Conservation (phyloP, 2,888 invertebrate species). For the Eulithis testata region DNA sequence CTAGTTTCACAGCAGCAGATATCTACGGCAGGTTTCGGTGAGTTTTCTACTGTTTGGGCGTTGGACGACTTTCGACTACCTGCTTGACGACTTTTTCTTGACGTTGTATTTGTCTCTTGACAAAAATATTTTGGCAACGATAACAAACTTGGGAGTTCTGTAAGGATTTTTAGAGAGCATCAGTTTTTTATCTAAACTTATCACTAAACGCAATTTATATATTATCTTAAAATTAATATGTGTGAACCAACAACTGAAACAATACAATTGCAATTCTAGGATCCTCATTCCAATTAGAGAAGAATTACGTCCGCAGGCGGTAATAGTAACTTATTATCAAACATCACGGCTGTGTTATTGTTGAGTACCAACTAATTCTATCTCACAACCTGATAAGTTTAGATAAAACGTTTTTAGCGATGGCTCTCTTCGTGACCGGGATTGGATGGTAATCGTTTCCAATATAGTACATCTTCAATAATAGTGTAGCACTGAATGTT, state of each 20-base stretch:
- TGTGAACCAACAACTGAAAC: slow-evolving; percentile 21
- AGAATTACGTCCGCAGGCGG: slow-evolving; percentile 33
- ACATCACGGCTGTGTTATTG: too few species aligned
- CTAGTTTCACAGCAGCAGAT: slow-evolving; percentile 3
- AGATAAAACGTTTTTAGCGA: slow-evolving; percentile 9
- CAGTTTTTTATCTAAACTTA: slow-evolving; percentile 27
- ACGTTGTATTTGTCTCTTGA: slow-evolving; percentile 7
- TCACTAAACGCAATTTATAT: slow-evolving; percentile 9
- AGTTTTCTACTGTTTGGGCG: slow-evolving; percentile 15
- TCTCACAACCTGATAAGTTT: slow-evolving; percentile 19
- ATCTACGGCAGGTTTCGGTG: slow-evolving; percentile 15
- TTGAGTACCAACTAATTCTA: background rate
- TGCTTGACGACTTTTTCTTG: slow-evolving; percentile 4
- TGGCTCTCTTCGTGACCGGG: slow-evolving; percentile 13
- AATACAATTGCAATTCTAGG: slow-evolving; percentile 23
- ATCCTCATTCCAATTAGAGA: slow-evolving; percentile 16
- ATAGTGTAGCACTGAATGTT: slow-evolving; percentile 53
- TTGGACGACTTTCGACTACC: slow-evolving; percentile 1
- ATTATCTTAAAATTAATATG: slow-evolving; percentile 3
- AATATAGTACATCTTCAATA: slow-evolving; percentile 6
- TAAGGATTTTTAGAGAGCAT: slow-evolving; percentile 15
- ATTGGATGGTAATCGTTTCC: slow-evolving; percentile 13
- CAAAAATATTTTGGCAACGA: slow-evolving; percentile 2
- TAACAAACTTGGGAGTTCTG: background rate
- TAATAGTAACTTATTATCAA: too few species aligned